These are phyloP conservation scores for Caenorhabditis afra DNA, from an alignment of 2,888 invertebrate genomes.

Conservation along the genomic window DNA sequence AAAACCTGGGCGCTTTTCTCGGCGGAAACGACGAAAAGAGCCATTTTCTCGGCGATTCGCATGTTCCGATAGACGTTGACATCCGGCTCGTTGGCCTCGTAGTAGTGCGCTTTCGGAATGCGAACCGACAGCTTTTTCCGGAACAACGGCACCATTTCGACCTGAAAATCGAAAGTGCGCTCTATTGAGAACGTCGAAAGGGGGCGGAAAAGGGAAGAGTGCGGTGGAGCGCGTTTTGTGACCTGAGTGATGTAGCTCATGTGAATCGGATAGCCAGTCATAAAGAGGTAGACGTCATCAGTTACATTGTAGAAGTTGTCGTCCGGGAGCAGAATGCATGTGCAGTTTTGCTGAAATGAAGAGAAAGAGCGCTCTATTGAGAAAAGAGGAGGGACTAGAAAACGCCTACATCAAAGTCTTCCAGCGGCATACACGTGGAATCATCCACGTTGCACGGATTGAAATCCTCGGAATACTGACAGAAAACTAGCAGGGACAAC, in stretches of 20 bases:
- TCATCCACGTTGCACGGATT: slow-evolving; percentile 62
- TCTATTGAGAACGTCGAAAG: background rate
- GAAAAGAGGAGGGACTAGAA: too few species aligned
- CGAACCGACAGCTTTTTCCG: slow-evolving; percentile 57
- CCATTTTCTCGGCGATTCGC: slow-evolving; percentile 60
- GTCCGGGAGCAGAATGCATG: slow-evolving; percentile 57
- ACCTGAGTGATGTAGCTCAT: slow-evolving; percentile 60
- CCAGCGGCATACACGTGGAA: slow-evolving; percentile 61
- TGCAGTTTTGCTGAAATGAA: slow-evolving; percentile 61
- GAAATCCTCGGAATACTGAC: slow-evolving; percentile 28
- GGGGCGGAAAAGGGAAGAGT: too few species aligned
- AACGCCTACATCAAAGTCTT: slow-evolving; percentile 61
- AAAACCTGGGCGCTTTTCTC: slow-evolving; percentile 24
- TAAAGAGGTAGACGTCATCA: slow-evolving; percentile 60
- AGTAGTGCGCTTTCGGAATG: slow-evolving; percentile 51
- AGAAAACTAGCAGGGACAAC: background rate
- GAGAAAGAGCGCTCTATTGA: slow-evolving; percentile 1
- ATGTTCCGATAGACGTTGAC: slow-evolving; percentile 51
- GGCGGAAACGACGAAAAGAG: slow-evolving; percentile 51
- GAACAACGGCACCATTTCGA: slow-evolving; percentile 46
- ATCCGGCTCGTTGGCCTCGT: slow-evolving; percentile 44
- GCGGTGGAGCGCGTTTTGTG: too few species aligned
- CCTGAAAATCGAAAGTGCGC: slow-evolving; percentile 21
- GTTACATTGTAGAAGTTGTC: slow-evolving; percentile 55
- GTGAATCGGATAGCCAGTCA: slow-evolving; percentile 62